Base-by-base conservation (phyloP, 2,113 vertebrate species). In the Anser brachyrhynchus region DNA sequence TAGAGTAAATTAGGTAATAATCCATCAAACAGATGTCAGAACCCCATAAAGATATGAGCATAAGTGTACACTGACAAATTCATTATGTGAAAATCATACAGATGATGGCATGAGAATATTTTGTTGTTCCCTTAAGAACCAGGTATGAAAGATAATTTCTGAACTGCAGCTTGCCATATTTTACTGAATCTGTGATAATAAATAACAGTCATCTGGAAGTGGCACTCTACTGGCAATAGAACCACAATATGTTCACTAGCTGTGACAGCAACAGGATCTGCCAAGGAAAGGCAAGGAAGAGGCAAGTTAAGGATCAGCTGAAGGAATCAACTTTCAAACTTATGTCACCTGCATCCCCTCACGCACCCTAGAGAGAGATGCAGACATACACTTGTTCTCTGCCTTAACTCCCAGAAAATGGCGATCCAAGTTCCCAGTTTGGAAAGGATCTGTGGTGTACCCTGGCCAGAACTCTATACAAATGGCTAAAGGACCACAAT, bases 1-100 rank as follows among this genome's bases (percentile, higher is more conserved):
- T 79, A 74, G 54, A 95, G 89, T 64, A 96, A 97, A 97, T 92
- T 84, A 90, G 62, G 44, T 95, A 93, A 95, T 89, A 96, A 95
- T 93, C 46, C 75, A 84, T 93, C 87, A 94, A 95, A 83, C 37
- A 83, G 49, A 84, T 88, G 64, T 79, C 55, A 85, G 74, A 96
- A 90, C 18, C 58, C 58, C 39, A 76, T 75, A 92, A 95, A 90
- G 3, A 70, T 9, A 61, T 55, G 18, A 70, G 23, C n/a, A 21
- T 87, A 66, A 46, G 41, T 26, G 13, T 61, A 74, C 72, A 66
- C 28, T 73, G 82, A 96, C 39, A 92, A 93, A 95, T 81, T 91
- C 43, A 46, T 86, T 72, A 76, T 79, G 74, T 85, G 55, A 58
- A 88, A 93, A 92, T 79, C 23, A 15, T 72, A 69, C 67, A 15